Conservation (phyloP, 2,113 vertebrate species). For the Tinamus guttatus region DNA sequence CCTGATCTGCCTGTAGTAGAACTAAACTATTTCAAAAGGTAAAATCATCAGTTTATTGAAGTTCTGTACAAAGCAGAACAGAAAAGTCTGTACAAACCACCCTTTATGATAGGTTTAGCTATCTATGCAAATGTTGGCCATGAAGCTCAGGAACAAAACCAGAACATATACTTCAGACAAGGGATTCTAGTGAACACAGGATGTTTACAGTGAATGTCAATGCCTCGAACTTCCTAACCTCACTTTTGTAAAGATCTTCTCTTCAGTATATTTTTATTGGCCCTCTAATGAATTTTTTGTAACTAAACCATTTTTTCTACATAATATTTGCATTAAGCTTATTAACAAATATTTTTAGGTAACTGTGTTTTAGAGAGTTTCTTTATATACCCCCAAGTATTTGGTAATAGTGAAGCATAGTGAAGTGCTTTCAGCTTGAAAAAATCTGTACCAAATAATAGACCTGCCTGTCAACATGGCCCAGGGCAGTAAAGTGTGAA, state of each 20-base stretch:
- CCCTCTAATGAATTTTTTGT: slow-evolving; percentile 74
- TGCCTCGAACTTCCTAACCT: slow-evolving; percentile 81
- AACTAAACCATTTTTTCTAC: slow-evolving; percentile 74
- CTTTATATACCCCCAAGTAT: slow-evolving; percentile 63
- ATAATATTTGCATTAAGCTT: slow-evolving; percentile 75
- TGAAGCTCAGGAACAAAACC: slow-evolving; percentile 81
- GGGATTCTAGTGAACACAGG: slow-evolving; percentile 76
- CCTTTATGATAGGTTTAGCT: slow-evolving; percentile 61
- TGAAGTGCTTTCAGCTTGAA: slow-evolving; percentile 18
- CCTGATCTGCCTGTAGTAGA: not conserved
- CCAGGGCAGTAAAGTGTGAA: slow-evolving; percentile 25
- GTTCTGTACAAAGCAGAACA: slow-evolving; percentile 19
- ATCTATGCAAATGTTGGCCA: slow-evolving; percentile 79
- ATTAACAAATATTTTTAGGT: slow-evolving; percentile 79
- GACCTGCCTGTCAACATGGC: slow-evolving; percentile 3
- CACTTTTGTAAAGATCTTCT: slow-evolving; percentile 79
- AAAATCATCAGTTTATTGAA: slow-evolving; percentile 35
- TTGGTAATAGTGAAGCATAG: slow-evolving; percentile 62
- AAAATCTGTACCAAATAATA: not conserved
- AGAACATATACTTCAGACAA: slow-evolving; percentile 72
- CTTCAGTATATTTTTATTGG: slow-evolving; percentile 82
- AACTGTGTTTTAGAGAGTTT: slow-evolving; percentile 58
- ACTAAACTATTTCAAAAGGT: slow-evolving; percentile 25
- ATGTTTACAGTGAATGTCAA: slow-evolving; percentile 82
- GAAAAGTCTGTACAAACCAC: slow-evolving; percentile 3